These are phyloP conservation scores for Brachionus plicatilis DNA, from an alignment of 1,140 invertebrate species.

Conservation along the genomic window DNA sequence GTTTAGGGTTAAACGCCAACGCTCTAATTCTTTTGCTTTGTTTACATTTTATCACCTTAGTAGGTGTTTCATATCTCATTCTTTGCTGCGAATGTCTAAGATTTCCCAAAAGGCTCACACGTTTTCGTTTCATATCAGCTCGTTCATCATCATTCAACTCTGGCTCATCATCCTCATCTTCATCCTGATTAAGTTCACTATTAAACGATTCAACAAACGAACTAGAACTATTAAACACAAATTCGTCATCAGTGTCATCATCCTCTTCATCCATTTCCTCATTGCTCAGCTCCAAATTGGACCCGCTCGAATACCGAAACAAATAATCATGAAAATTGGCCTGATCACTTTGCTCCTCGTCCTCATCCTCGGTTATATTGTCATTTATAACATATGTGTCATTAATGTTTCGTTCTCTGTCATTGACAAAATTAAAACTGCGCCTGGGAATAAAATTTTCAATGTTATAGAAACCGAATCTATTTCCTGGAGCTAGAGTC, in stretches of 20 bases:
- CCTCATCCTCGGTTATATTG: slow-evolving; percentile 24
- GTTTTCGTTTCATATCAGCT: not conserved
- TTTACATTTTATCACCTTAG: slow-evolving; percentile 69
- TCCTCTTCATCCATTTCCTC: slow-evolving; percentile 36
- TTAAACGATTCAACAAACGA: slow-evolving; percentile 15
- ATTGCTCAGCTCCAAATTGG: not conserved
- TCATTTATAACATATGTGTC: not conserved
- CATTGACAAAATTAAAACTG: not conserved
- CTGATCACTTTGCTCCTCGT: not conserved
- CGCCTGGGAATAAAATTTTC: slow-evolving; percentile 1
- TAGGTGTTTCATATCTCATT: slow-evolving; percentile 61
- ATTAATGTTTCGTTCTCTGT: not conserved
- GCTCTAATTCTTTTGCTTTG: slow-evolving; percentile 72
- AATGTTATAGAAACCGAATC: slow-evolving; percentile 18
- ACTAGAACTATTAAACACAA: slow-evolving; percentile 30
- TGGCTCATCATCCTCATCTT: slow-evolving; percentile 46
- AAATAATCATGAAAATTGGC: not conserved
- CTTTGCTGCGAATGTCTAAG: not conserved
- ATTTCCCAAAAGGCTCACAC: not conserved
- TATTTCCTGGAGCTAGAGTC: not conserved
- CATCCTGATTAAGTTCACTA: slow-evolving; percentile 30
- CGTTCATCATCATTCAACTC: slow-evolving; percentile 44
- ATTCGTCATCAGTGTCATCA: slow-evolving; percentile 42
- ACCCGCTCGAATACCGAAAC: not conserved
- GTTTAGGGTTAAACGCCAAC: slow-evolving; percentile 71